These are phyloP conservation scores for Talpa occidentalis DNA, from an alignment of 2,113 vertebrate species.

Conservation along the genomic window DNA sequence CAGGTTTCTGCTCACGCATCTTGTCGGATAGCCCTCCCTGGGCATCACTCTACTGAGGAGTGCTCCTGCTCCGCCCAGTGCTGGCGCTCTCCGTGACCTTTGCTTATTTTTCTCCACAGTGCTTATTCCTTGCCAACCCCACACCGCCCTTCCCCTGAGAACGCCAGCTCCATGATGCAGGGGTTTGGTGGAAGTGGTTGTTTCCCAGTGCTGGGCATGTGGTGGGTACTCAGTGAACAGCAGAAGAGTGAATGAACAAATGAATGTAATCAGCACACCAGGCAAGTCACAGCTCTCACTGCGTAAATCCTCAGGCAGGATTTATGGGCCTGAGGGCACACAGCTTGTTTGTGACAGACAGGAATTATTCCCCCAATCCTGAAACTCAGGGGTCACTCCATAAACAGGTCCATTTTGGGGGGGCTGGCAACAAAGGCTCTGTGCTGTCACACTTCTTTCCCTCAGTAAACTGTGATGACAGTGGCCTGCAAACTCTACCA, in stretches of 20 bases:
- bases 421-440: background rate
- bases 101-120: background rate
- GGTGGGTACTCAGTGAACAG: background rate
- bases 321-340: background rate
- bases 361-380: background rate
- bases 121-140: too few species aligned
- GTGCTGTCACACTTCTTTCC: background rate
- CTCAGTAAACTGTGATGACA: too few species aligned
- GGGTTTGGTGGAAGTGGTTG: background rate
- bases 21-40: background rate
- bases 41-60: background rate
- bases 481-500: accelerated
- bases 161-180: background rate
- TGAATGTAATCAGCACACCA: background rate
- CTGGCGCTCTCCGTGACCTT: background rate
- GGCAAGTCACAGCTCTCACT: background rate
- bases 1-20: background rate
- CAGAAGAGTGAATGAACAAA: background rate
- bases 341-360: background rate
- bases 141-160: background rate
- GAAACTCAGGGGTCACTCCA: background rate
- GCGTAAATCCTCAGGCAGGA: background rate
- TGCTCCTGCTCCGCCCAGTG: accelerated
- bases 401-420: background rate
- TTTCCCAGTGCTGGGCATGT: background rate